Conservation (phyloP, 2,797 vertebrate genomes). For the Chrysocyon brachyurus region DNA sequence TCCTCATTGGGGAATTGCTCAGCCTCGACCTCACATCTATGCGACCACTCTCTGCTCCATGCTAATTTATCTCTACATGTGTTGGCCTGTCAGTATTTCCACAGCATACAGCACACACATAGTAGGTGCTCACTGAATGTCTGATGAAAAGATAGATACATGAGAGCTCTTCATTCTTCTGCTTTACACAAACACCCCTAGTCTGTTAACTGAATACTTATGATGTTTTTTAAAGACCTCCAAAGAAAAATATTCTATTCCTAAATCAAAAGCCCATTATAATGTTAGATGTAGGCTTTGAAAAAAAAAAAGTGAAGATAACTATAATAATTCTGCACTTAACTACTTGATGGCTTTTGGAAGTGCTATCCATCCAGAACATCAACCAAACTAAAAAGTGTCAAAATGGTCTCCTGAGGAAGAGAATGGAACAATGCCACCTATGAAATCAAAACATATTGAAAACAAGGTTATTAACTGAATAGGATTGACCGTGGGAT, state of each 20-base stretch:
- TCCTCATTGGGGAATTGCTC: neutral
- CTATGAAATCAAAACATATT: neutral
- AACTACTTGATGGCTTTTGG: neutral
- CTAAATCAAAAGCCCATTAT: neutral
- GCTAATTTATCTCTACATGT: neutral
- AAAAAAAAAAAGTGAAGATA: neutral
- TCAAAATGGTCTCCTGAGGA: neutral
- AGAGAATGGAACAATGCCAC: neutral
- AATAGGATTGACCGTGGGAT: neutral
- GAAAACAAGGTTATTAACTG: conserved; percentile 38
- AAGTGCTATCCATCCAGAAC: neutral
- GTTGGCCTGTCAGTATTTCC: neutral
- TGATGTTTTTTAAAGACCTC: neutral
- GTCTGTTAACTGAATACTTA: neutral
- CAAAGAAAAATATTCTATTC: conserved; percentile 46
- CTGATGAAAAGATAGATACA: neutral
- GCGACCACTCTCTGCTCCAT: neutral
- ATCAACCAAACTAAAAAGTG: neutral
- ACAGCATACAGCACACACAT: neutral
- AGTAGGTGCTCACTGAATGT: neutral
- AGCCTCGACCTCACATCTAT: neutral
- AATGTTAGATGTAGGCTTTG: neutral
- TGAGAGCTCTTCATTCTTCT: neutral
- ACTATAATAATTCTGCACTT: neutral
- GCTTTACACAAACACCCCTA: neutral